Evolutionary conservation across 2,888 invertebrate genomes (phyloP), one percentile per base, ranked within the genome.

Genomic region (Marronus borbonicus): DNA sequence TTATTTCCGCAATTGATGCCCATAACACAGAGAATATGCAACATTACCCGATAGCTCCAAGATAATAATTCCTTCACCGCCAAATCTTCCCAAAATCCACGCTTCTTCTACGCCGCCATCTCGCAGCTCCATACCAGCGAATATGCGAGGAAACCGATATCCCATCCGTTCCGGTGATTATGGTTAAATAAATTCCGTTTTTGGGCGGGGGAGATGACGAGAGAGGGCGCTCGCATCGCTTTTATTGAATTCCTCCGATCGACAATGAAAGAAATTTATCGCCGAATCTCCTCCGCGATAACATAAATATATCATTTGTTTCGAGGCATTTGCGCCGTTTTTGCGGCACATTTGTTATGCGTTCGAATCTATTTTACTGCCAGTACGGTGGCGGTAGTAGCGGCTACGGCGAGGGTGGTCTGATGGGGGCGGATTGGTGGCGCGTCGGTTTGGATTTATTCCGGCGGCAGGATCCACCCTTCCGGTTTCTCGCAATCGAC

Each of bases 251-350:
- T 69, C 70, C 44, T 50, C 58, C 78, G 83, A 83, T 83, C 82
- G 83, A 78, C 83, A 82, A 84, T 82, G 82, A 82, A 82, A 81
- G 78, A 85, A 85, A 86, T 86, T 86, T 86, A 86, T 86, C 75
- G 84, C 80, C 78, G 83, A 80, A 82, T 81, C 82, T 75, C 36
- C n/a, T 28, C 77, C 81, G 82, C 85, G 83, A 86, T 86, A 86
- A 87, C 86, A 86, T 87, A 86, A 86, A 87, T 87, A 86, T 86
- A 86, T 87, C 86, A 86, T 85, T 87, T 84, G 86, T 86, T 82
- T 84, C 83, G 83, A 81, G 83, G 85, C 84, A 85, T 87, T 87
- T 85, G 84, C 84, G 85, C 84, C 86, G 86, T 86, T 87, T 87
- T 87, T 87, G 85, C 83, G 84, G 85, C 83, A 85, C 86, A 87